A percentile compares a stretch with the other conserved stretches of the same genome.
phyloP scores from a whole-genome alignment of 2,113 vertebrate genomes.

The Triplophysa tibetana region DNA sequence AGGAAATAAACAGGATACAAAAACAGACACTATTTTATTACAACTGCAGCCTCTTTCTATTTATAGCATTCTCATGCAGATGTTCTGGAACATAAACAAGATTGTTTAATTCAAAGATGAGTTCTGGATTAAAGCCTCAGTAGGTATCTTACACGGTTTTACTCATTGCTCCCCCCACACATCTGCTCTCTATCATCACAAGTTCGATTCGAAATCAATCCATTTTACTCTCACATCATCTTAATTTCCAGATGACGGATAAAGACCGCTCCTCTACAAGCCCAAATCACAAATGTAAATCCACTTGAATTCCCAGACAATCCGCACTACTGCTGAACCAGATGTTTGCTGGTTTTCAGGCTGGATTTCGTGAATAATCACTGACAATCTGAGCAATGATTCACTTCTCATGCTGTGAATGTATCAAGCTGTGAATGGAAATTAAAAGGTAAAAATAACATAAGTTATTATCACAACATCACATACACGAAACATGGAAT shows the following conservation, averaged over 20 bases:
- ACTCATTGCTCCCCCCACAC: neutral
- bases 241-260: neutral
- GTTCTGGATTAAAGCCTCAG: slow-evolving; percentile 27
- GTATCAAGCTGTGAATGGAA: neutral
- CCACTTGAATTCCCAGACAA: neutral
- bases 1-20: slow-evolving; percentile 17
- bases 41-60: neutral
- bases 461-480: too few species aligned
- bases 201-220: neutral
- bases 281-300: slow-evolving; percentile 25
- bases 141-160: slow-evolving; percentile 32
- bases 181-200: neutral
- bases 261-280: neutral
- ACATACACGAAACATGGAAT: too few species aligned
- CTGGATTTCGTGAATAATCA: neutral
- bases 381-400: neutral
- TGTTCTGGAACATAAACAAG: slow-evolving; percentile 3
- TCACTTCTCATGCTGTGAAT: neutral
- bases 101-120: slow-evolving; percentile 15
- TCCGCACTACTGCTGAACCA: neutral
- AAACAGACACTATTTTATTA: neutral
- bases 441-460: too few species aligned
- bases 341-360: neutral
- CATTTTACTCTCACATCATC: neutral
- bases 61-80: neutral